These are phyloP conservation scores for Dipodomys ordii DNA, from an alignment of 2,113 vertebrate species.

Conservation along the genomic window DNA sequence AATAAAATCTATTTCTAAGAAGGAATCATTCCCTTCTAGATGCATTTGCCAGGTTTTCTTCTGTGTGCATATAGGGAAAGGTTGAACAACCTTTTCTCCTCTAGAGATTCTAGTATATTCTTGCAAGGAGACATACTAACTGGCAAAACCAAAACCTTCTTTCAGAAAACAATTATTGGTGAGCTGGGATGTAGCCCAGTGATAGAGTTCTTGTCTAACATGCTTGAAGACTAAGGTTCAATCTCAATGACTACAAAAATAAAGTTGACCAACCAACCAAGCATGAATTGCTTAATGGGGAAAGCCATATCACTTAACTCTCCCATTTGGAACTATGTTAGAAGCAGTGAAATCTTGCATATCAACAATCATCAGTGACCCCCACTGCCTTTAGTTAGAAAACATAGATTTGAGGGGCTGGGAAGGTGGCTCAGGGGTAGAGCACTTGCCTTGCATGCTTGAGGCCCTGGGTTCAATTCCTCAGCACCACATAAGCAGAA, in stretches of 20 bases:
- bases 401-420: neutral
- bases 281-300: neutral
- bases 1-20: slow-evolving; percentile 30
- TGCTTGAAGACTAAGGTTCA: neutral
- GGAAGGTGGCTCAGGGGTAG: too few relatives aligned
- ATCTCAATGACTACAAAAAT: neutral
- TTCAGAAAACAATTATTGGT: neutral
- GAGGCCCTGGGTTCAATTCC: too few relatives aligned
- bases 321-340: neutral
- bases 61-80: neutral
- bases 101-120: neutral
- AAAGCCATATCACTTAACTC: neutral
- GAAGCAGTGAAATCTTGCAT: neutral
- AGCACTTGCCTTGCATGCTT: too few relatives aligned
- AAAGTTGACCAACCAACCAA: neutral
- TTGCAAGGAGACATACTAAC: neutral
- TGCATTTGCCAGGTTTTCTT: slow-evolving; percentile 4
- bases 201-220: neutral
- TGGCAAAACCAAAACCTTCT: neutral
- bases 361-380: neutral
- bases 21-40: neutral
- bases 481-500: too few relatives aligned
- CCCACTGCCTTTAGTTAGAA: neutral
- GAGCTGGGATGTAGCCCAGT: neutral
- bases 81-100: neutral